Conservation (phyloP, 1,140 invertebrate genomes). For the Pristionchus pacificus region DNA sequence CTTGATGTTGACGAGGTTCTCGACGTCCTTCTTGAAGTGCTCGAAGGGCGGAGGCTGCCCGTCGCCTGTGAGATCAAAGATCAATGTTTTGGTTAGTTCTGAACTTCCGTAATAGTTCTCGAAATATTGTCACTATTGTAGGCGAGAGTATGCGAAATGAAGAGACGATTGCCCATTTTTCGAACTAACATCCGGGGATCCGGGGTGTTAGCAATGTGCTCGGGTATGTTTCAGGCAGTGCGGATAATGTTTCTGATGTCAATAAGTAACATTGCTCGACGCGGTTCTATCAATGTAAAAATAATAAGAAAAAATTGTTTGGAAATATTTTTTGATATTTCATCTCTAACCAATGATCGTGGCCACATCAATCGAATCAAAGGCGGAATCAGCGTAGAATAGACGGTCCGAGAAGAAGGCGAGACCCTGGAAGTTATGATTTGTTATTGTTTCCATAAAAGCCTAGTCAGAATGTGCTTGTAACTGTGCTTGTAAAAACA, state of each 20-base stretch:
- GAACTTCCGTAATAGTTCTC: no score
- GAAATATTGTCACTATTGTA: not conserved
- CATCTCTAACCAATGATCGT: conserved; percentile 76
- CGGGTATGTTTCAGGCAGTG: not conserved
- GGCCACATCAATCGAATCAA: conserved; percentile 81
- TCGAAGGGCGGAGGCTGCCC: conserved; percentile 67
- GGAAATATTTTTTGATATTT: no score
- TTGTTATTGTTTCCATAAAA: no score
- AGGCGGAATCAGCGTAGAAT: conserved; percentile 81
- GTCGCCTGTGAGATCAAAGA: conserved; percentile 63
- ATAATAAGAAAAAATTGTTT: conserved; percentile 64
- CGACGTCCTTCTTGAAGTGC: conserved; percentile 69
- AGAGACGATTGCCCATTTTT: no score
- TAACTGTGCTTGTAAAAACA: no score
- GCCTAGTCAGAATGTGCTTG: no score
- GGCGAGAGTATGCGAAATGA: no score
- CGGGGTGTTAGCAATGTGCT: no score
- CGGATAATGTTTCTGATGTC: no score
- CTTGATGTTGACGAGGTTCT: conserved; percentile 65
- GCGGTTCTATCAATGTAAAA: not conserved
- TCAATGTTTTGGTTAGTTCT: no score
- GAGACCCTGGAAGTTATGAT: conserved; percentile 64
- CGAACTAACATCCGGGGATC: no score
- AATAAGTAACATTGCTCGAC: no score
- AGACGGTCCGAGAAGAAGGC: conserved; percentile 76